A percentile compares a stretch with the other conserved stretches of the same genome.
Evolutionary conservation across 2,113 vertebrate genomes (phyloP).

Genomic region (Macaca mulatta): DNA sequence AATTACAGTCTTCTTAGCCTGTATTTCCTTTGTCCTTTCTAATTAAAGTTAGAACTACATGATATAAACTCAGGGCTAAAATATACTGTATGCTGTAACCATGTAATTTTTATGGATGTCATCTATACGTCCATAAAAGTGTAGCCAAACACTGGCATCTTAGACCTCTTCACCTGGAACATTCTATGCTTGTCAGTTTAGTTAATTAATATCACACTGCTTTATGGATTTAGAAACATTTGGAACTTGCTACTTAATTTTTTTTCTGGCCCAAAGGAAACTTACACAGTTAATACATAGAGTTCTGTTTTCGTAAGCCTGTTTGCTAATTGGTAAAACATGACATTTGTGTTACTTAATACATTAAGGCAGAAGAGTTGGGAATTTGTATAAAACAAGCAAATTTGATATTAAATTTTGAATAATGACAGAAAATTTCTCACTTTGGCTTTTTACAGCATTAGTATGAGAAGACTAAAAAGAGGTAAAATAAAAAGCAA

Average conservation of each 20-base stretch:
- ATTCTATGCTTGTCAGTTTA: constrained; percentile 43
- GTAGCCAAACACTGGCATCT: neutral
- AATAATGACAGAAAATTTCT: constrained; percentile 57
- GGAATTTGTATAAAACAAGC: constrained; percentile 62
- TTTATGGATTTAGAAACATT: constrained; percentile 65
- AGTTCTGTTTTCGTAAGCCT: constrained; percentile 49
- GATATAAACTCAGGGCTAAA: neutral
- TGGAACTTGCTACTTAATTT: constrained; percentile 15
- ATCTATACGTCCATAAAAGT: neutral
- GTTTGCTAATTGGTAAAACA: constrained; percentile 62
- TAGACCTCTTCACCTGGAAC: constrained; percentile 57
- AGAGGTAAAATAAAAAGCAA: constrained; percentile 43
- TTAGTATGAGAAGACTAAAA: constrained; percentile 51
- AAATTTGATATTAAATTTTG: constrained; percentile 55
- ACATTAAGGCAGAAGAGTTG: constrained; percentile 58
- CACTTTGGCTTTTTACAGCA: constrained; percentile 17
- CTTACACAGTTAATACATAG: neutral
- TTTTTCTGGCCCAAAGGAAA: constrained; percentile 55
- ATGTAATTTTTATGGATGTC: constrained; percentile 33
- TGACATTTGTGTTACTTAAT: constrained; percentile 60
- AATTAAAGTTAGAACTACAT: constrained; percentile 24
- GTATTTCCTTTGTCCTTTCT: constrained; percentile 50
- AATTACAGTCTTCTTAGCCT: neutral
- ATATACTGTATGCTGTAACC: neutral
- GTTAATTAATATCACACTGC: constrained; percentile 63